phyloP scores from a whole-genome alignment of 2,113 vertebrate species.

The Furnarius figulus region DNA sequence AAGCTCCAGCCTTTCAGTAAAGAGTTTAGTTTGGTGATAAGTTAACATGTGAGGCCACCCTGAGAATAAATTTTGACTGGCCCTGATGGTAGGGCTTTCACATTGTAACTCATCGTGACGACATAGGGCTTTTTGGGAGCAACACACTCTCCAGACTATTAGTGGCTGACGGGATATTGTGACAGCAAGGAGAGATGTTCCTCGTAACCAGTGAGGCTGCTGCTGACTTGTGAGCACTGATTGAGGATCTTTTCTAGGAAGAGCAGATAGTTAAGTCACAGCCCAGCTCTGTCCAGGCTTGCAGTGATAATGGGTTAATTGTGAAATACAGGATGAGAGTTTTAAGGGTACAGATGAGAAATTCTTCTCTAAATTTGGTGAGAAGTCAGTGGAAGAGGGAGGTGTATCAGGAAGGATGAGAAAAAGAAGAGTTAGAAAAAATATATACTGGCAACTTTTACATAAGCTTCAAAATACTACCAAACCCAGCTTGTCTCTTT shows the following conservation, averaged over 20 bases:
- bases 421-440: neutral
- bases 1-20: constrained; percentile 54
- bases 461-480: neutral
- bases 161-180: constrained; percentile 28
- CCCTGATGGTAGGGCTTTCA: constrained; percentile 49
- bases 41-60: constrained; percentile 59
- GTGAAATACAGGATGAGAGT: neutral
- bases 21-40: constrained; percentile 58
- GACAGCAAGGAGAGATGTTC: neutral
- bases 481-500: neutral
- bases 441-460: neutral
- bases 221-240: constrained; percentile 32
- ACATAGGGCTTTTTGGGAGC: constrained; percentile 47
- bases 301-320: neutral
- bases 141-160: neutral
- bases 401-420: neutral
- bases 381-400: neutral
- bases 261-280: constrained; percentile 31
- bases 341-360: neutral
- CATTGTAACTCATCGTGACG: neutral
- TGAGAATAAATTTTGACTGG: constrained; percentile 56
- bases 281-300: neutral
- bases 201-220: constrained; percentile 4
- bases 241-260: constrained; percentile 33
- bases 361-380: constrained; percentile 19